Percentiles rank a stretch among this genome's conserved stretches.
Conservation (phyloP, 2,113 vertebrate species). For the Gallinago media region DNA sequence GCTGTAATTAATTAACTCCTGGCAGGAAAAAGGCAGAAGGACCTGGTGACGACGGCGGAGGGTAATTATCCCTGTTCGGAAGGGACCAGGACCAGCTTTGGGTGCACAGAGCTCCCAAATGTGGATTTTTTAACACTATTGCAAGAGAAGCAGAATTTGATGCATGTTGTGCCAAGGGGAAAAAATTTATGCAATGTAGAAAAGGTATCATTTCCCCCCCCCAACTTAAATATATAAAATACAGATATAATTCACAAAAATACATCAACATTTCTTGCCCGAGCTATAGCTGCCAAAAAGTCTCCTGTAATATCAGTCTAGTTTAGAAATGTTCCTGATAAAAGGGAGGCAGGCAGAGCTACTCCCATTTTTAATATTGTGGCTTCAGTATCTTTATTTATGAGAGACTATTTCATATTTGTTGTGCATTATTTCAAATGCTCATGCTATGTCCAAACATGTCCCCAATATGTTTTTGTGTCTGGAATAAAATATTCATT, state of each 20-base stretch:
- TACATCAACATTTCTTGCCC: not conserved
- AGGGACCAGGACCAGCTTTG: not conserved
- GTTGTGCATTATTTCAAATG: not conserved
- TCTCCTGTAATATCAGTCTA: not conserved
- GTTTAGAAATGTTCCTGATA: not conserved
- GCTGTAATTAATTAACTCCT: constrained; percentile 42
- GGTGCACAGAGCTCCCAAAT: not conserved
- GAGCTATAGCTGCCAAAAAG: not conserved
- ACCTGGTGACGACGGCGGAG: fast-evolving
- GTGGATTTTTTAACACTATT: not conserved
- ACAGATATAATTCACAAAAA: not conserved
- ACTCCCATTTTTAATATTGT: not conserved
- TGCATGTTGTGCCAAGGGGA: fast-evolving
- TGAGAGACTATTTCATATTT: not conserved
- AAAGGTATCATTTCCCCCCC: not conserved
- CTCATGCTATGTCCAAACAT: not conserved
- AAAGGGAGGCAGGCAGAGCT: not conserved
- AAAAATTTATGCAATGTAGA: fast-evolving
- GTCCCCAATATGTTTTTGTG: not conserved
- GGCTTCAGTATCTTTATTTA: not conserved
- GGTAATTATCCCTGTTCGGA: not conserved
- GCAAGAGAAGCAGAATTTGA: not conserved
- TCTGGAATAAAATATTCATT: not conserved
- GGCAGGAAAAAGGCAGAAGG: constrained; percentile 29
- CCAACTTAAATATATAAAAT: not conserved